Evolutionary conservation across 2,113 vertebrate genomes (phyloP).

Genomic region (Ameiurus melas): DNA sequence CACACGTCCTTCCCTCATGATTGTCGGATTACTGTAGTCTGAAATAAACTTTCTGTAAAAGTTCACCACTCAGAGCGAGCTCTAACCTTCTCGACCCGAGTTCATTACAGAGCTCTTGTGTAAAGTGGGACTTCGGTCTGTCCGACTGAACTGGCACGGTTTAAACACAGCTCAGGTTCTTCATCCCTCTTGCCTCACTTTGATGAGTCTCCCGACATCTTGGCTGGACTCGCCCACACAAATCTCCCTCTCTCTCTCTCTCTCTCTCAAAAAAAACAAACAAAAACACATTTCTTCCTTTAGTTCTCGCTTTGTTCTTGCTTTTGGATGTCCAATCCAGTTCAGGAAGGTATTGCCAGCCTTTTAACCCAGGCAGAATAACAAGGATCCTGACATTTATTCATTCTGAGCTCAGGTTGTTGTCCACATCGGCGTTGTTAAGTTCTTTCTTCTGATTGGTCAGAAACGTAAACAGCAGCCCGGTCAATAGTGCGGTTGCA

Average conservation of each 20-base stretch:
- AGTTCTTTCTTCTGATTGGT: not conserved
- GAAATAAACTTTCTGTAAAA: not conserved
- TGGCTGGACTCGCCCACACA: slow-evolving; percentile 41
- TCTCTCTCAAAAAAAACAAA: not conserved
- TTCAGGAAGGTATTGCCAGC: not conserved
- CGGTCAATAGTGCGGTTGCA: too few relatives aligned
- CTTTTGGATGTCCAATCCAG: not conserved
- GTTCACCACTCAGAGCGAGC: not conserved
- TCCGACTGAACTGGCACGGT: slow-evolving; percentile 32
- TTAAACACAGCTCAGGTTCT: slow-evolving; percentile 57
- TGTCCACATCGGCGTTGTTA: not conserved
- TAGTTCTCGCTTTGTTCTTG: not conserved
- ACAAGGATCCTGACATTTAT: not conserved
- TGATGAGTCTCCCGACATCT: slow-evolving; percentile 53
- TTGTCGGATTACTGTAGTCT: not conserved
- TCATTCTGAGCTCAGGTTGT: not conserved
- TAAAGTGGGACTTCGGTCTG: slow-evolving; percentile 13
- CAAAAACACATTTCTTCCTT: too few relatives aligned
- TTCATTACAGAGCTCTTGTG: slow-evolving; percentile 1
- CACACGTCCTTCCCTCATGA: not conserved
- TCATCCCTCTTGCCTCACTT: slow-evolving; percentile 50
- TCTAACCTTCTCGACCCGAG: not conserved
- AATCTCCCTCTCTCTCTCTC: not conserved
- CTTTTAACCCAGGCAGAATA: not conserved
- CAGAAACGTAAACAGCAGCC: not conserved